These are phyloP conservation scores for Drosophila albomicans DNA, from an alignment of 1,140 invertebrate genomes.

Conservation along the genomic window DNA sequence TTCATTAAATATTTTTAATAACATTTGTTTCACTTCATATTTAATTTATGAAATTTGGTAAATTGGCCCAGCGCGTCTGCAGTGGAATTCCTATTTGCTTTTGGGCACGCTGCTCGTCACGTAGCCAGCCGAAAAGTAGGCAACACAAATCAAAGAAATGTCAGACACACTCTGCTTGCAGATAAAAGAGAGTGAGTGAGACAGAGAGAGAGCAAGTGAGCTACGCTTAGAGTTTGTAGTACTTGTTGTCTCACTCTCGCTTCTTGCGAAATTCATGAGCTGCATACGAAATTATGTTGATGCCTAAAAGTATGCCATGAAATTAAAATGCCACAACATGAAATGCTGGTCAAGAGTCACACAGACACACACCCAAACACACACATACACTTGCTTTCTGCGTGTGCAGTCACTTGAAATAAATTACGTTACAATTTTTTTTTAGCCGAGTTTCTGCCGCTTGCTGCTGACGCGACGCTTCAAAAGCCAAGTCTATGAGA, in stretches of 20 bases:
- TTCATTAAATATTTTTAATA: background rate
- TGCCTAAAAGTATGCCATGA: slow-evolving; percentile 63
- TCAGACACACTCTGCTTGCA: slow-evolving; percentile 40
- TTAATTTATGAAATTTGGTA: slow-evolving; percentile 7
- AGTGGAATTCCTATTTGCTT: background rate
- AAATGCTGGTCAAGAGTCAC: slow-evolving; percentile 70
- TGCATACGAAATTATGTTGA: slow-evolving; percentile 68
- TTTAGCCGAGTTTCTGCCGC: slow-evolving; percentile 36
- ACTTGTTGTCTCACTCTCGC: background rate
- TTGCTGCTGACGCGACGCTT: slow-evolving; percentile 23
- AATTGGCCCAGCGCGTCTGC: background rate
- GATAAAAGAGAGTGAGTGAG: background rate
- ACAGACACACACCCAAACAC: background rate
- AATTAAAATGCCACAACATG: slow-evolving; percentile 72
- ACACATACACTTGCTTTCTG: background rate
- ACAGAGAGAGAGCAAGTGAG: background rate
- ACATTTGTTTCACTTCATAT: background rate
- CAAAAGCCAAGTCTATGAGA: slow-evolving; percentile 36
- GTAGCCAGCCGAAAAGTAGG: slow-evolving; percentile 52
- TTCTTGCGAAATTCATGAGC: slow-evolving; percentile 53
- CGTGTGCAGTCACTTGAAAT: slow-evolving; percentile 62
- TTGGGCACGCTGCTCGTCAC: slow-evolving; percentile 27
- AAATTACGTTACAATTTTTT: slow-evolving; percentile 64
- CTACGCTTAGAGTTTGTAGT: background rate
- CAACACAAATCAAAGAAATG: slow-evolving; percentile 65